Evolutionary conservation across 2,113 vertebrate species (phyloP).

Genomic region (Triplophysa tibetana): DNA sequence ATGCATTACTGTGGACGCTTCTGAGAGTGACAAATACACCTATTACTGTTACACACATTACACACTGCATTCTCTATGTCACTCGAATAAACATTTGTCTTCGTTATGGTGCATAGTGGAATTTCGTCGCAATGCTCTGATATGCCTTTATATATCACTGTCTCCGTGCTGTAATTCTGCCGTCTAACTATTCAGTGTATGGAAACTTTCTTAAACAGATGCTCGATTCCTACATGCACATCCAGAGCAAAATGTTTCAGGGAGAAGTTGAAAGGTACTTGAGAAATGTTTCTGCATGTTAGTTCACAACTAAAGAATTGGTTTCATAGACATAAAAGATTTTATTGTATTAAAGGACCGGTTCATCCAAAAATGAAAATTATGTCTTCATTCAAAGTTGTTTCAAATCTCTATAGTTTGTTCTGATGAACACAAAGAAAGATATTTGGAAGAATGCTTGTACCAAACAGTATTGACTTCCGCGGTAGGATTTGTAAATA

Average conservation of each 20-base stretch:
- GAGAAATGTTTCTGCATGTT: not conserved
- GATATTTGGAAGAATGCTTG: too few relatives aligned
- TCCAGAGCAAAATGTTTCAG: not conserved
- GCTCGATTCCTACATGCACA: not conserved
- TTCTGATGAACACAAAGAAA: too few relatives aligned
- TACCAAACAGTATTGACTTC: too few relatives aligned
- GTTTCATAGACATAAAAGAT: too few relatives aligned
- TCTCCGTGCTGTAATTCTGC: not conserved
- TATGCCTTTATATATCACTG: conserved; percentile 17
- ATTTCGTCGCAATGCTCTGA: not conserved
- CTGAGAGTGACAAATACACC: conserved; percentile 28
- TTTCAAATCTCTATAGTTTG: too few relatives aligned
- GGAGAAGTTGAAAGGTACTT: not conserved
- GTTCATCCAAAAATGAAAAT: too few relatives aligned
- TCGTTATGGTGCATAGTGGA: conserved; percentile 31
- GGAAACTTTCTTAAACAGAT: conserved; percentile 25
- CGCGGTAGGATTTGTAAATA: too few relatives aligned
- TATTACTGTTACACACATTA: conserved; percentile 7
- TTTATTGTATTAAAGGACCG: too few relatives aligned
- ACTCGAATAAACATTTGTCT: conserved; percentile 43
- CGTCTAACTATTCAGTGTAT: not conserved
- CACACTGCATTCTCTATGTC: conserved; percentile 1
- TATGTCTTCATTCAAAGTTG: too few relatives aligned
- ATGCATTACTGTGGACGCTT: conserved; percentile 13
- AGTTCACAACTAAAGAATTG: not conserved